Evolutionary conservation across 1,140 invertebrate species (phyloP).

Genomic region (Trichomalopsis sarcophagae): DNA sequence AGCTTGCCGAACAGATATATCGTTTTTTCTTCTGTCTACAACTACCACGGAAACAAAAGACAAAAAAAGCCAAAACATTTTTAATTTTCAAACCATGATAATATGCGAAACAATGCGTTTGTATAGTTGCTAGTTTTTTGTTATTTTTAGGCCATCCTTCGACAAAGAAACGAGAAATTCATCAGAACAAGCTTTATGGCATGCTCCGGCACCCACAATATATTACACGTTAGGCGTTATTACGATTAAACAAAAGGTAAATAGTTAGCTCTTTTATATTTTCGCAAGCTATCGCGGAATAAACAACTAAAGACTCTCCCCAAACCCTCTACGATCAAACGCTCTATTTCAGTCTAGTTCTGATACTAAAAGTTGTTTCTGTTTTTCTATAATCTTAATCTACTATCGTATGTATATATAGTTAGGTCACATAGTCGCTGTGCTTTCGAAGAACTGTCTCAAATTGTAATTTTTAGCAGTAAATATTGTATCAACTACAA

Average conservation of each 20-base stretch:
- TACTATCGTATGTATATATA: constrained; percentile 8
- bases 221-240: background rate
- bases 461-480: background rate
- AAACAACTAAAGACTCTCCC: constrained; percentile 34
- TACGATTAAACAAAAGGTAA: background rate
- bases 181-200: background rate
- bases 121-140: background rate
- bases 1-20: background rate
- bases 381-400: background rate
- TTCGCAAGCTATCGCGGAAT: constrained; percentile 21
- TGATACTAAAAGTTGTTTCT: background rate
- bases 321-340: constrained; percentile 43
- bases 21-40: background rate
- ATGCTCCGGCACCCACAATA: background rate
- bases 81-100: background rate
- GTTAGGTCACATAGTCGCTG: constrained; percentile 27
- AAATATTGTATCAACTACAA: background rate
- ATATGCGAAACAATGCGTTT: background rate
- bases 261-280: constrained; percentile 7
- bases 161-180: background rate
- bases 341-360: constrained; percentile 46
- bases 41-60: background rate
- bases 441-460: background rate
- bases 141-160: constrained; percentile 28
- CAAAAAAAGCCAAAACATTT: background rate